Conservation (phyloP, 2,797 vertebrate genomes). For the Decapterus maruadsi region DNA sequence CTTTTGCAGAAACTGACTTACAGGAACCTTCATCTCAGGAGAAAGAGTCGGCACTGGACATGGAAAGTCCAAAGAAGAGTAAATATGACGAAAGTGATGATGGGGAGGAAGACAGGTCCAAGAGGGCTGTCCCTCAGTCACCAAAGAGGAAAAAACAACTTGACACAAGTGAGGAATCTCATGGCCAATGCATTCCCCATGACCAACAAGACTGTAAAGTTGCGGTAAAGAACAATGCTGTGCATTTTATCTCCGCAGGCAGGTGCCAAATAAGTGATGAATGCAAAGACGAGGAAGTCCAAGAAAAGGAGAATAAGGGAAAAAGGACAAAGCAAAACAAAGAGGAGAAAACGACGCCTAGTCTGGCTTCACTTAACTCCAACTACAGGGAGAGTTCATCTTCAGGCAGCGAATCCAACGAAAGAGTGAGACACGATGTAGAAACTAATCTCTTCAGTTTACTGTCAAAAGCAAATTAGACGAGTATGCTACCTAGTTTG, state of each 20-base stretch:
- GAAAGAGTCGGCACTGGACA: conserved; percentile 56
- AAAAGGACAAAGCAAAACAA: conserved; percentile 57
- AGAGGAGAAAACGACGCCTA: conserved; percentile 61
- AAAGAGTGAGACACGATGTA: conserved; percentile 69
- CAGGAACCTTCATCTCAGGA: conserved; percentile 52
- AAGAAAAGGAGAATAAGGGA: conserved; percentile 51
- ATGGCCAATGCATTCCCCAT: not conserved
- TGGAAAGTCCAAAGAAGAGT: conserved; percentile 50
- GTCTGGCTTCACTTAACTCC: conserved; percentile 81
- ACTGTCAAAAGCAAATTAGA: not conserved
- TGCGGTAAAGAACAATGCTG: not conserved
- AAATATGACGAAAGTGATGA: conserved; percentile 55
- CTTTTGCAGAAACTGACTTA: conserved; percentile 68
- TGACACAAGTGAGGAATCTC: conserved; percentile 72
- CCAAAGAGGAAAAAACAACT: conserved; percentile 76
- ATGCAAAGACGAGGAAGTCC: conserved; percentile 76
- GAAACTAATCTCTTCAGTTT: not conserved
- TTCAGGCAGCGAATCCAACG: conserved; percentile 73
- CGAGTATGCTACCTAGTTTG: not conserved
- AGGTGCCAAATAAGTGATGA: conserved; percentile 84
- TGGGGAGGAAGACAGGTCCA: conserved; percentile 62
- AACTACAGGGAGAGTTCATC: conserved; percentile 81
- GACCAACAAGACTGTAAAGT: not conserved
- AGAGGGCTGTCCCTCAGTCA: conserved; percentile 51
- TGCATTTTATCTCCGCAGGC: conserved; percentile 55